phyloP scores from a whole-genome alignment of 1,140 invertebrate species.

The Hypsibius dujardini region DNA sequence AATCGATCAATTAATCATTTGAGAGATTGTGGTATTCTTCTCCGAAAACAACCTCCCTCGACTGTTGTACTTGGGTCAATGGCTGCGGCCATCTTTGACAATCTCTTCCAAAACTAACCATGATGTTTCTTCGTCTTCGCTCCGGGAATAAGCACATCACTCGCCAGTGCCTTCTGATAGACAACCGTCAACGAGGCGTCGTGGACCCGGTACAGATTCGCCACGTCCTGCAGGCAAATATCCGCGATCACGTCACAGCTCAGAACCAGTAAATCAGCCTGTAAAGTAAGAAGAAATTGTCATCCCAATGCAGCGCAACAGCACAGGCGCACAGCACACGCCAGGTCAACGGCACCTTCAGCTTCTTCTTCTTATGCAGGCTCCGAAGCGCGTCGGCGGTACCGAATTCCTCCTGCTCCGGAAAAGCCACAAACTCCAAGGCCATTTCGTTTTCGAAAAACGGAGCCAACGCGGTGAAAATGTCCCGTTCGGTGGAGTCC shows the following conservation, averaged over 20 bases:
- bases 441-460: constrained; percentile 48
- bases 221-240: constrained; percentile 49
- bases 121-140: constrained; percentile 11
- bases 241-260: constrained; percentile 73
- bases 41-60: too few species aligned
- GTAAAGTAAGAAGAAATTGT: constrained; percentile 22
- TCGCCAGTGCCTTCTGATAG: not conserved
- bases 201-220: constrained; percentile 59
- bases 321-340: constrained; percentile 17
- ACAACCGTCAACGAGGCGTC: constrained; percentile 53
- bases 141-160: not conserved
- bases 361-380: constrained; percentile 55
- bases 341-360: constrained; percentile 21
- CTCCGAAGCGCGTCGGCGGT: constrained; percentile 66
- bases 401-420: constrained; percentile 57
- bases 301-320: constrained; percentile 14
- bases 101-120: too few species aligned
- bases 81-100: too few species aligned
- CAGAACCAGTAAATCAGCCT: constrained; percentile 59
- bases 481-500: constrained; percentile 50
- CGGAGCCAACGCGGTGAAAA: constrained; percentile 42
- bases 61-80: too few species aligned
- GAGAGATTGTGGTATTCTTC: too few species aligned
- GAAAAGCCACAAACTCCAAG: constrained; percentile 55
- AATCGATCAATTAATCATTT: too few species aligned